Evolutionary conservation across 1,140 invertebrate genomes (phyloP).

Genomic region (Drosophila bocki): DNA sequence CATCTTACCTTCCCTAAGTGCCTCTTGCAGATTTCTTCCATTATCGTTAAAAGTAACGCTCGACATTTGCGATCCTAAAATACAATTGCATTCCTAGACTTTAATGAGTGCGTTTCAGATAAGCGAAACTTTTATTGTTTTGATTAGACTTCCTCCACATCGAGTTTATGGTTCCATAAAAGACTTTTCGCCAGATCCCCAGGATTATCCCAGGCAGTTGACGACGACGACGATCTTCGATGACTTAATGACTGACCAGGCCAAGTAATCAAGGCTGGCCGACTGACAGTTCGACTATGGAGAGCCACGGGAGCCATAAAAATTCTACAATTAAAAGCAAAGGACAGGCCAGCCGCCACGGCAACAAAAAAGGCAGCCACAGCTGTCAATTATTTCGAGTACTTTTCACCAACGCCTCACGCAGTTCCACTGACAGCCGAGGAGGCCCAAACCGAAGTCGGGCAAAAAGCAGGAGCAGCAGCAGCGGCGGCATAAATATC

Average conservation of each 20-base stretch:
- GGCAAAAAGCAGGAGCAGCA: constrained; percentile 16
- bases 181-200: constrained; percentile 36
- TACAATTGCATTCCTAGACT: constrained; percentile 39
- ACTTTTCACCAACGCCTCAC: constrained; percentile 83
- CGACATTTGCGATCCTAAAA: constrained; percentile 31
- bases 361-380: constrained; percentile 80
- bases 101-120: constrained; percentile 36
- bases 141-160: constrained; percentile 32
- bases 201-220: constrained; percentile 50
- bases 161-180: constrained; percentile 69
- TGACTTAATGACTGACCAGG: constrained; percentile 75
- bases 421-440: constrained; percentile 58
- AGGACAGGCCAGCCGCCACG: constrained; percentile 47
- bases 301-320: constrained; percentile 71
- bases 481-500: constrained; percentile 70
- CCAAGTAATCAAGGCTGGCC: constrained; percentile 36
- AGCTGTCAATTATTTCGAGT: constrained; percentile 84
- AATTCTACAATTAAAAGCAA: constrained; percentile 79
- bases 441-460: constrained; percentile 23
- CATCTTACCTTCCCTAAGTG: constrained; percentile 18
- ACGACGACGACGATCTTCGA: constrained; percentile 9
- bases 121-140: constrained; percentile 52
- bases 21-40: constrained; percentile 32
- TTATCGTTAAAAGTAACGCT: constrained; percentile 49
- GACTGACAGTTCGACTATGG: constrained; percentile 36